phyloP scores from a whole-genome alignment of 2,797 vertebrate genomes.

The Threskiornis aethiopicus region DNA sequence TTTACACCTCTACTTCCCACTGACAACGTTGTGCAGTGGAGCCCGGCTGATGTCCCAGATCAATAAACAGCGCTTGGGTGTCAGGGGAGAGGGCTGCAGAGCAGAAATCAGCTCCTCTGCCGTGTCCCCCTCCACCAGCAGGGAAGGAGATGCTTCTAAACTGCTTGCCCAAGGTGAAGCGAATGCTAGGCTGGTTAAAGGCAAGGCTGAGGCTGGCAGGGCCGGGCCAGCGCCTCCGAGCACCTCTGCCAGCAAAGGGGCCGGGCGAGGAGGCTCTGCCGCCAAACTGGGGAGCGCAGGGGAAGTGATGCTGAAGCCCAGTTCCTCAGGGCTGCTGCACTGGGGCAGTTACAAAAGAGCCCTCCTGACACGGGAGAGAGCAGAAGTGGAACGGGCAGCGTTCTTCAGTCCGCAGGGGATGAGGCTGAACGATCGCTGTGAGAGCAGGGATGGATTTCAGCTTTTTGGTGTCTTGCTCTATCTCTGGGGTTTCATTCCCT shows the following conservation, averaged over 20 bases:
- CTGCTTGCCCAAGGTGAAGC: not conserved
- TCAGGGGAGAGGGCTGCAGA: not conserved
- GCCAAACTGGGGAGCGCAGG: not conserved
- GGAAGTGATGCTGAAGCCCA: not conserved
- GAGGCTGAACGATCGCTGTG: not conserved
- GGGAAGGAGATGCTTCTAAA: not conserved
- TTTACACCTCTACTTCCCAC: not conserved
- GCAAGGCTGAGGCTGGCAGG: not conserved
- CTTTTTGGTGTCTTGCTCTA: not conserved
- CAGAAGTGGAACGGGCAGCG: not conserved
- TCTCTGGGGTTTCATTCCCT: not conserved
- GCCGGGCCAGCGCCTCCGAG: not conserved
- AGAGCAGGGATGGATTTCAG: not conserved
- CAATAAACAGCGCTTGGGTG: not conserved
- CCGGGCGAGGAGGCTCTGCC: rapidly evolving
- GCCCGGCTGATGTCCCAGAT: not conserved
- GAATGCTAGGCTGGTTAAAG: not conserved
- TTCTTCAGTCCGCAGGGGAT: not conserved
- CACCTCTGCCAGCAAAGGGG: not conserved
- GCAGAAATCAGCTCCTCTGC: rapidly evolving
- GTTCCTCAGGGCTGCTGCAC: rapidly evolving
- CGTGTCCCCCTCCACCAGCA: rapidly evolving
- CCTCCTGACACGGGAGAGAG: not conserved
- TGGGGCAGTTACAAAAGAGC: not conserved
- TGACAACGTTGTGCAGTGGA: not conserved